These are phyloP conservation scores for Echinops telfairi DNA, from an alignment of 2,113 vertebrate genomes.

Conservation along the genomic window DNA sequence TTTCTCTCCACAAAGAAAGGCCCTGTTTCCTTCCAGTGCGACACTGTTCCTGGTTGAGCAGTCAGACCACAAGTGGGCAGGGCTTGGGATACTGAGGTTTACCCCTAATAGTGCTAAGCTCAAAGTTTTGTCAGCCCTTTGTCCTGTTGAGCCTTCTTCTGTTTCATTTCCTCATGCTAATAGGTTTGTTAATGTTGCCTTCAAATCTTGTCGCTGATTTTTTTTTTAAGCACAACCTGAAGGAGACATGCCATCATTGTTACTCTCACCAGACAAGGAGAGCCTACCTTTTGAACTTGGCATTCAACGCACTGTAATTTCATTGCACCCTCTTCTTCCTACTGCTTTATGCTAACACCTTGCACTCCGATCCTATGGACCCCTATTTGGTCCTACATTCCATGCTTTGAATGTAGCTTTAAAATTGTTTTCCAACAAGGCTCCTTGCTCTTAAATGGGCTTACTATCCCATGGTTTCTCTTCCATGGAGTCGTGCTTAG, in stretches of 20 bases:
- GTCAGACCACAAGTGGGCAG: rapidly evolving
- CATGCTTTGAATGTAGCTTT: neutral
- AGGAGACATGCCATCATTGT: neutral
- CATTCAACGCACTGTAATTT: neutral
- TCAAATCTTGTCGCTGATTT: neutral
- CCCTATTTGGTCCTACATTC: neutral
- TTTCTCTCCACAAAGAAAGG: neutral
- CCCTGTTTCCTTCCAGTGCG: neutral
- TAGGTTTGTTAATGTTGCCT: neutral
- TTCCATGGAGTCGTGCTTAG: neutral
- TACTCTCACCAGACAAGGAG: neutral
- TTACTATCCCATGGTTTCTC: neutral
- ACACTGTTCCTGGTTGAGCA: neutral
- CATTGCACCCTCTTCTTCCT: neutral
- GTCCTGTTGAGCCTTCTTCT: neutral
- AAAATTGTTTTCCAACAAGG: neutral
- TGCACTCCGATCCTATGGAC: neutral
- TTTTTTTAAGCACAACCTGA: neutral
- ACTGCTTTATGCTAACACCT: neutral
- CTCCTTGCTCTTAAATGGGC: neutral
- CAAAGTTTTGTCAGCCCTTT: neutral
- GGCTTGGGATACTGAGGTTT: too few relatives aligned
- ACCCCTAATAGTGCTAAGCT: too few relatives aligned
- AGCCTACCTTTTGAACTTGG: neutral
- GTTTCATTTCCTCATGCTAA: neutral